These are phyloP conservation scores for Schlechtendalia chinensis DNA, from an alignment of 1,140 invertebrate genomes.

Conservation along the genomic window DNA sequence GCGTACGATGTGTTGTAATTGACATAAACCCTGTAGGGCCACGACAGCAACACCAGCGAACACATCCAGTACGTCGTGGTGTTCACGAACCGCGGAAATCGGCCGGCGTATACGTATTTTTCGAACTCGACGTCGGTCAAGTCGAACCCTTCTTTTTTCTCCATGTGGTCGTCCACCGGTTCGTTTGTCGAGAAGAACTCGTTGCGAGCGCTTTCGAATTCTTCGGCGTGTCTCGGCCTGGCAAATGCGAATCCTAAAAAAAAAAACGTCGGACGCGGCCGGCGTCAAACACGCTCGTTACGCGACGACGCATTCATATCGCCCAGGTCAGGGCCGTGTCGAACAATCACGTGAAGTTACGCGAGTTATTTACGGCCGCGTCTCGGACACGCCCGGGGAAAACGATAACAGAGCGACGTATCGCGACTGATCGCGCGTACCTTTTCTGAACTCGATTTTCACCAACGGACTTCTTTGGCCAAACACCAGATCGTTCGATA, in stretches of 20 bases:
- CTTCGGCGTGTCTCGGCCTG: slow-evolving; percentile 73
- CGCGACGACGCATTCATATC: too few relatives aligned
- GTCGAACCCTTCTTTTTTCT: slow-evolving; percentile 83
- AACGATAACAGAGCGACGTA: too few relatives aligned
- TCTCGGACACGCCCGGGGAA: too few relatives aligned
- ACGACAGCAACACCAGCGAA: slow-evolving; percentile 75
- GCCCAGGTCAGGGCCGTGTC: too few relatives aligned
- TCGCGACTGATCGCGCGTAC: slow-evolving; percentile 49
- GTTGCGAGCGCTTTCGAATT: slow-evolving; percentile 80
- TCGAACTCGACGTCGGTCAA: slow-evolving; percentile 65
- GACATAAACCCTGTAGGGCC: slow-evolving; percentile 78
- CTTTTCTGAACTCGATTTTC: slow-evolving; percentile 74
- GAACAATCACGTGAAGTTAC: too few relatives aligned
- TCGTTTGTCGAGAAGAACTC: slow-evolving; percentile 81
- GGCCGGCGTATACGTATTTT: slow-evolving; percentile 67
- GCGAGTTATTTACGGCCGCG: too few relatives aligned
- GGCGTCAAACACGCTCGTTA: too few relatives aligned
- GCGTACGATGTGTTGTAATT: slow-evolving; percentile 83
- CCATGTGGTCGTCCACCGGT: slow-evolving; percentile 81
- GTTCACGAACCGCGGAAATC: slow-evolving; percentile 67
- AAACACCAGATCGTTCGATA: slow-evolving; percentile 69
- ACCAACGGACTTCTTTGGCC: slow-evolving; percentile 72
- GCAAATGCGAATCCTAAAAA: slow-evolving; percentile 71
- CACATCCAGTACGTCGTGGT: slow-evolving; percentile 72
- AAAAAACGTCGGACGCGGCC: too few relatives aligned